Evolutionary conservation across 2,797 vertebrate genomes (phyloP).

Genomic region (Pseudopleuronectes americanus): DNA sequence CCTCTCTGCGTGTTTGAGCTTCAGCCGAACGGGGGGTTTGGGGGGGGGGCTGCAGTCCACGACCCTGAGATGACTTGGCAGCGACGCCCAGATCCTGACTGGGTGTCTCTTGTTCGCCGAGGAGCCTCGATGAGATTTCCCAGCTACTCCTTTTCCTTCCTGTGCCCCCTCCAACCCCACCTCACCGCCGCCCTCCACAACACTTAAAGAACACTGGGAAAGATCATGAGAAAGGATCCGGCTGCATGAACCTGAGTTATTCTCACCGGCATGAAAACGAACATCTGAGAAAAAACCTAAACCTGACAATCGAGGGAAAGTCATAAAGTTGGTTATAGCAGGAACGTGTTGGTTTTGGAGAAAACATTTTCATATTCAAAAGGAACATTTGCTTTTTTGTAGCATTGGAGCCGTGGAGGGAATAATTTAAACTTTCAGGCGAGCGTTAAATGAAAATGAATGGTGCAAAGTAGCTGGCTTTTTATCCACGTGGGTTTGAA

Average conservation of each 20-base stretch:
- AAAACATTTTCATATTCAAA: too few species aligned
- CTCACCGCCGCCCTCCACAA: slow-evolving; percentile 48
- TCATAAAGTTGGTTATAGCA: not conserved
- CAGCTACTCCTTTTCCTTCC: slow-evolving; percentile 86
- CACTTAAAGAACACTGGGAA: slow-evolving; percentile 68
- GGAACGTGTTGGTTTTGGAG: too few species aligned
- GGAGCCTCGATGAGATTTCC: slow-evolving; percentile 79
- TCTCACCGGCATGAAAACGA: not conserved
- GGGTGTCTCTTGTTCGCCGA: slow-evolving; percentile 67
- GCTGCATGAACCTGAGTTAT: slow-evolving; percentile 17
- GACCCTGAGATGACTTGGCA: slow-evolving; percentile 70
- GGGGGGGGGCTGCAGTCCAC: slow-evolving; percentile 23
- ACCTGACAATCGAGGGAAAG: not conserved
- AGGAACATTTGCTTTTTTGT: too few species aligned
- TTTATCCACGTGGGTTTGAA: too few species aligned
- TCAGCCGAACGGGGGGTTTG: too few species aligned
- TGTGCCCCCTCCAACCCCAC: slow-evolving; percentile 65
- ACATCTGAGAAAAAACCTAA: not conserved
- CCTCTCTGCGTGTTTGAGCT: too few species aligned
- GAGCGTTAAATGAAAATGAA: too few species aligned
- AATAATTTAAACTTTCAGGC: too few species aligned
- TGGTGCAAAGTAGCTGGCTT: too few species aligned
- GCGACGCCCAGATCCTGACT: slow-evolving; percentile 64
- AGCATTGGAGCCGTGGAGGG: too few species aligned
- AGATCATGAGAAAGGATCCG: slow-evolving; percentile 59